Conservation (phyloP, 2,797 vertebrate species). For the Pyrocephalus nanus region DNA sequence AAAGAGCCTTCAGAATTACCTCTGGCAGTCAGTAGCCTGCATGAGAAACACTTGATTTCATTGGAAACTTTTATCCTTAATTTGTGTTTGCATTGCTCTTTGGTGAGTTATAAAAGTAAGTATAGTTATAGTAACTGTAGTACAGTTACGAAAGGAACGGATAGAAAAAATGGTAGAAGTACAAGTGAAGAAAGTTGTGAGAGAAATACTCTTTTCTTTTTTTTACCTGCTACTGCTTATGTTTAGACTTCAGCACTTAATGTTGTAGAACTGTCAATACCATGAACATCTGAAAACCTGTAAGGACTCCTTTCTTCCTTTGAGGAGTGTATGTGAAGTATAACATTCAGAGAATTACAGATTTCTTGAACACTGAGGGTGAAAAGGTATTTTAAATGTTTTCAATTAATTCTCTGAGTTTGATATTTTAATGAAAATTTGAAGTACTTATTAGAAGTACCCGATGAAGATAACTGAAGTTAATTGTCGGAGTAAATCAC, state of each 20-base stretch:
- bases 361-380: background rate
- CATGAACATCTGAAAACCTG: background rate
- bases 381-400: background rate
- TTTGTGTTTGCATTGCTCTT: background rate
- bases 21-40: background rate
- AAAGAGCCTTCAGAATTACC: slow-evolving; percentile 18
- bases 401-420: background rate
- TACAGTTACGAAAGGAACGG: background rate
- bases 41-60: background rate
- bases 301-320: background rate
- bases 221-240: background rate
- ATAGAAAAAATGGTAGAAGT: background rate
- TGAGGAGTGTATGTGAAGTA: background rate
- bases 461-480: background rate
- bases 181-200: background rate
- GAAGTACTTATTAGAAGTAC: background rate
- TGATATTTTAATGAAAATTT: background rate
- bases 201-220: too few relatives aligned
- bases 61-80: background rate
- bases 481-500: background rate
- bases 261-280: background rate
- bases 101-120: background rate
- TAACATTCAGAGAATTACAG: background rate
- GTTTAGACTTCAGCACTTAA: background rate
- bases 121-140: background rate